Evolutionary conservation across 2,113 vertebrate genomes (phyloP), one percentile per base, ranked within the genome.

Genomic region (Hystrix brachyura): DNA sequence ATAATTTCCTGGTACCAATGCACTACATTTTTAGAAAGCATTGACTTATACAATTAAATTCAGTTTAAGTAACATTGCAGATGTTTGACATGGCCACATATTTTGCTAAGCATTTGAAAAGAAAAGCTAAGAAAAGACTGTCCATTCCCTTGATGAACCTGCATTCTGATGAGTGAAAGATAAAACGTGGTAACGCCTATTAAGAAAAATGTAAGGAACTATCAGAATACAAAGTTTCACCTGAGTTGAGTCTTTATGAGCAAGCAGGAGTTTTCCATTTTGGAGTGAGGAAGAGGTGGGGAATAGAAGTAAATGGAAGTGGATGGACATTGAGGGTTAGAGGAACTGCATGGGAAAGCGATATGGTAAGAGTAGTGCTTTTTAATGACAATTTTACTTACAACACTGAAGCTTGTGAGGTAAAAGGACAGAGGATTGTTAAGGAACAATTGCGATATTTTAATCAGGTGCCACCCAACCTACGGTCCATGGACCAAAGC

Each of bases 51-150:
- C 21, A 38, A 53, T 90, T 95, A 96, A 94, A 65, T 81, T 92
- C 34, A 80, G n/a, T 89, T 83, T 93, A 91, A 93, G 46, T 12
- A 92, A 34, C 38, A 90, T 79, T 7, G 46, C 14, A 60, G 25
- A 67, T 92, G 19, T 55, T 48, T 87, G 53, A 80, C 34, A 80
- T 94, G 62, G 25, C 2, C 13, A 65, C 43, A 60, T 48, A 60
- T 9, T 78, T 11, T 11, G 2, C 13, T 83, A 76, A 92, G 87
- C 5, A 71, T 95, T 92, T 95, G 57, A 95, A 38, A 90, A 89
- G 67, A 7, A 87, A 76, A 88, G 18, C 3, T 32, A 82, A 89
- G 51, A 69, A 90, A 53, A 48, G n/a, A 74, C 23, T 72, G 17
- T 86, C 5, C 29, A 89, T 84, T 94, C 23, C 32, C 21, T 87